Percentiles rank a stretch among this genome's conserved stretches.
These are phyloP conservation scores for Amorpha juglandis DNA, from an alignment of 2,888 invertebrate genomes.

Conservation along the genomic window DNA sequence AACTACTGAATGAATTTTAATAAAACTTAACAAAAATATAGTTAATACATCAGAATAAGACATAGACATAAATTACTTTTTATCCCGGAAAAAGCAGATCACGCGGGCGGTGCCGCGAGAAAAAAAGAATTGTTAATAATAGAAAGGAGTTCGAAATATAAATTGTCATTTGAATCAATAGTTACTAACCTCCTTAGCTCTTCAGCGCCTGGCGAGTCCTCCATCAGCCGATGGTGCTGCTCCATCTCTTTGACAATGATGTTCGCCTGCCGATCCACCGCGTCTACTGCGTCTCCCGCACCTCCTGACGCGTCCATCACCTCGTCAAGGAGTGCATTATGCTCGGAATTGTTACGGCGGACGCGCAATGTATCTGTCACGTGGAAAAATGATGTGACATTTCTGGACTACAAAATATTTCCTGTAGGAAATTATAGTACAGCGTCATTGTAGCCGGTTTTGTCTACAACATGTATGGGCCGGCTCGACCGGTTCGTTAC, in stretches of 20 bases:
- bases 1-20: no score
- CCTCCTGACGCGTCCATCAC: slow-evolving; percentile 42
- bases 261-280: slow-evolving; percentile 80
- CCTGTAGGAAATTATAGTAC: no score
- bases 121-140: no score
- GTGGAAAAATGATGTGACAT: background rate
- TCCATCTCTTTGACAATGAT: slow-evolving; percentile 87
- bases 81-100: no score
- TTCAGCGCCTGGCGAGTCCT: slow-evolving; percentile 85
- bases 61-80: no score
- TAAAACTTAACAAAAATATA: no score
- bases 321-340: slow-evolving; percentile 63
- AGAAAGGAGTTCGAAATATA: background rate
- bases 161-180: no score
- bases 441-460: no score
- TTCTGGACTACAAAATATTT: background rate
- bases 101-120: no score
- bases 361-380: slow-evolving; percentile 64
- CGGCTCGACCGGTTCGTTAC: no score
- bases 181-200: slow-evolving; percentile 83
- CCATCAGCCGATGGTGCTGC: slow-evolving; percentile 86
- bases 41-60: no score
- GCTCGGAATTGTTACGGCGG: slow-evolving; percentile 65
- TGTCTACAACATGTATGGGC: no score
- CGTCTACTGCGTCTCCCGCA: slow-evolving; percentile 49